These are phyloP conservation scores for Microtus pennsylvanicus DNA, from an alignment of 2,113 vertebrate species.

Conservation along the genomic window DNA sequence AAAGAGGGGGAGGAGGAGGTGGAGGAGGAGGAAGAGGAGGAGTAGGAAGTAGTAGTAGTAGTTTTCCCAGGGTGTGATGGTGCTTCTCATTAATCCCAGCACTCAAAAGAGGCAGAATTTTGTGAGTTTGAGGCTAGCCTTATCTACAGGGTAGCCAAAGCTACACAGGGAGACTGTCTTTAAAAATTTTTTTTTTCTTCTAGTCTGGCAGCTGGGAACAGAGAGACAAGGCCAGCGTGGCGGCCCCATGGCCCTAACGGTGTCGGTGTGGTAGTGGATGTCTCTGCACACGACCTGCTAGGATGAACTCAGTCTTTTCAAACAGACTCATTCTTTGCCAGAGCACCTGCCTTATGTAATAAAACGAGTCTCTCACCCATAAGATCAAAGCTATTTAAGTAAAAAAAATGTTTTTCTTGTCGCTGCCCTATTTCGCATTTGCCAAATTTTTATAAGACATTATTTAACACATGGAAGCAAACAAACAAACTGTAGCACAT, in stretches of 20 bases:
- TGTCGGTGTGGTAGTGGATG: too few relatives aligned
- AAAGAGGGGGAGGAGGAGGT: too few relatives aligned
- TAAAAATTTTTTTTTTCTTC: neutral
- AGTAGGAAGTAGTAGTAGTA: neutral
- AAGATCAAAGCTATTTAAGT: conserved; percentile 29
- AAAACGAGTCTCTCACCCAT: conserved; percentile 35
- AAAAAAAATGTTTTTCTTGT: neutral
- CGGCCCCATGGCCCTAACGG: neutral
- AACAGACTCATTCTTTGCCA: neutral
- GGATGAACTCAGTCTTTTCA: neutral
- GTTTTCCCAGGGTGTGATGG: neutral
- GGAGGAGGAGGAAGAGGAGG: too few relatives aligned
- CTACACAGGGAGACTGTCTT: neutral
- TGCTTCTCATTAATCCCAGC: neutral
- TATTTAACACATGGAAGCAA: neutral
- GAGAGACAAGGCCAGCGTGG: neutral
- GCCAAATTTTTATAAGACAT: neutral
- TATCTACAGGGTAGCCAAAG: neutral
- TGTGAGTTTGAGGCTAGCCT: neutral
- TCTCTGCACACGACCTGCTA: neutral
- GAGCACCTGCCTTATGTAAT: neutral
- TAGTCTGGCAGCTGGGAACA: neutral
- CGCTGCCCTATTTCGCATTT: conserved; percentile 12
- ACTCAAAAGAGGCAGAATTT: neutral
- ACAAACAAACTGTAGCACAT: neutral